Evolutionary conservation across 1,140 invertebrate species (phyloP), one percentile per base, ranked within the genome.

Genomic region (Neodiprion virginianus): DNA sequence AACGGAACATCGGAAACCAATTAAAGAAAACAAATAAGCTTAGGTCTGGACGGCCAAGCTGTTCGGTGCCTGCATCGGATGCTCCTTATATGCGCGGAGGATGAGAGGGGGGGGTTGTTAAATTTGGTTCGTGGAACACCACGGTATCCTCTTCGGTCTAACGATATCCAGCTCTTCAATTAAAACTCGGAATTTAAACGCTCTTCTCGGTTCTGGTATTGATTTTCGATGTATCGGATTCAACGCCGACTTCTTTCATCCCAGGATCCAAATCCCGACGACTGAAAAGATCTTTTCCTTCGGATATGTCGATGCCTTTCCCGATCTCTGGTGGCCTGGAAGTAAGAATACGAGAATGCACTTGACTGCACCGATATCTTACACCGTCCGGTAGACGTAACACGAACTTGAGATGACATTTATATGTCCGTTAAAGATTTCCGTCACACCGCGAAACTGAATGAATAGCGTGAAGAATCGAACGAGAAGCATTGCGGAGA

Each of bases 101-200:
- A 11, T 69, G 10, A 65, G 61, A 12, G 11, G 11, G 61, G 11
- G 12, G 14, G 1, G 48, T 71, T 40, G 70, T 71, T 71, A 71
- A 71, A 71, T 71, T 71, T 28, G 40, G 21, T 71, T 71, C 70
- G 70, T 71, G 48, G 70, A 71, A 71, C 70, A 23, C 70, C 14
- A 40, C 48, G 70, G 70, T 48, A 71, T 71, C 48, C 70, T 50
- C 47, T n/a, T 14, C 21, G 11, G 14, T 23, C 12, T 12, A 69
- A 69, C 28, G 67, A 69, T 69, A 69, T 69, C 67, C 17, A 11
- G 67, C 11, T 69, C 17, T 69, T 69, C 67, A 47, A 69, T 69
- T 69, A 69, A 69, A 69, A 11, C 67, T 23, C 12, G 21, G 40
- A 69, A 23, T 69, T 47, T 47, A 47, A 69, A 11, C 67, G 17